Evolutionary conservation across 2,888 invertebrate genomes (phyloP).

Genomic region (Mantis religiosa): DNA sequence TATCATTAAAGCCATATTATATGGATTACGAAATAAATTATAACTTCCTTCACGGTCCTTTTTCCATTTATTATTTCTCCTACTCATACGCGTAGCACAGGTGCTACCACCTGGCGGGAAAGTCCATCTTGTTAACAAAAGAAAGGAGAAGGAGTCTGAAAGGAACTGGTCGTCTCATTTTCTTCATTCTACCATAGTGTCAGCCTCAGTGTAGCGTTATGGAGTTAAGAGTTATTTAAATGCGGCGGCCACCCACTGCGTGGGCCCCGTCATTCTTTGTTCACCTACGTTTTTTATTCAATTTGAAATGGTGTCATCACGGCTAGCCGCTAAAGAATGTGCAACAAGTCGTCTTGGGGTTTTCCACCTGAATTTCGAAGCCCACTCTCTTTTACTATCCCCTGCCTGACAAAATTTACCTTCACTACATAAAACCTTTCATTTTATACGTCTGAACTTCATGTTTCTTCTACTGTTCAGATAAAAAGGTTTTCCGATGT

Average conservation of each 20-base stretch:
- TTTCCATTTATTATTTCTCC: constrained; percentile 18
- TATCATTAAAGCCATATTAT: constrained; percentile 32
- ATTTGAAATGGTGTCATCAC: not conserved
- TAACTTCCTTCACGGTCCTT: not conserved
- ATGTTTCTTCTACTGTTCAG: too few species aligned
- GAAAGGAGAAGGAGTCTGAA: not conserved
- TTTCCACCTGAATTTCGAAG: not conserved
- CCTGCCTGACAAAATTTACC: not conserved
- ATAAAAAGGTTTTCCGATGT: too few species aligned
- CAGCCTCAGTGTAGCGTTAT: constrained; percentile 1
- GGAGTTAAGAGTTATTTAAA: constrained; percentile 23
- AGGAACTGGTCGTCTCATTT: not conserved
- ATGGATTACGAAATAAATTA: constrained; percentile 29
- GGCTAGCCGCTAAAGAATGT: not conserved
- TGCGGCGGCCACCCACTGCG: constrained; percentile 16
- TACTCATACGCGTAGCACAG: constrained; percentile 22
- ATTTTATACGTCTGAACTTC: too few species aligned
- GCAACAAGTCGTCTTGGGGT: not conserved
- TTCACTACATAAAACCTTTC: not conserved
- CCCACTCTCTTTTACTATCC: not conserved
- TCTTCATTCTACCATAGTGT: constrained; percentile 11
- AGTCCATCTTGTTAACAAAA: constrained; percentile 16
- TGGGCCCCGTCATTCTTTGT: not conserved
- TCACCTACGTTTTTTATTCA: not conserved
- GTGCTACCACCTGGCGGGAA: constrained; percentile 22